A percentile compares a stretch with the other conserved stretches of the same genome.
phyloP scores from a whole-genome alignment of 2,888 invertebrate species.

The Melikaiella ostensackeni region DNA sequence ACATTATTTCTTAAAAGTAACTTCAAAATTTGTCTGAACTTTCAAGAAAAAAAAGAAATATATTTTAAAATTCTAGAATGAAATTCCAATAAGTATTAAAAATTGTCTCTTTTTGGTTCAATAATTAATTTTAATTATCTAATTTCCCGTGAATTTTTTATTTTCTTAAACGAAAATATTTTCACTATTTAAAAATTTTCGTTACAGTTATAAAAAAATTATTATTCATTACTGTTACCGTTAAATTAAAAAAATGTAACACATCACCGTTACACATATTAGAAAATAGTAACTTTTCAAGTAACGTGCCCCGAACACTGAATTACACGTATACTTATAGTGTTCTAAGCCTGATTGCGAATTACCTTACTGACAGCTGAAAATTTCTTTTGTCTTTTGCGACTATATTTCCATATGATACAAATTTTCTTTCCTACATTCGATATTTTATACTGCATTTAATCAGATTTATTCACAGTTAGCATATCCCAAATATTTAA shows the following conservation, averaged over 20 bases:
- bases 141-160: no score
- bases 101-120: no score
- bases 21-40: no score
- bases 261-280: not conserved
- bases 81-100: no score
- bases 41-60: no score
- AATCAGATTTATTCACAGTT: slow-evolving; percentile 3
- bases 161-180: no score
- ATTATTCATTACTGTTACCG: not conserved
- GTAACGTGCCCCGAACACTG: not conserved
- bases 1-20: no score
- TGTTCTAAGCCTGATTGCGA: slow-evolving; percentile 7
- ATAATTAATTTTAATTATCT: no score
- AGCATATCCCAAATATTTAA: not conserved
- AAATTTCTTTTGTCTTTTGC: slow-evolving; percentile 6
- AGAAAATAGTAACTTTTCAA: not conserved
- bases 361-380: slow-evolving; percentile 30
- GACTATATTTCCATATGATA: slow-evolving; percentile 25
- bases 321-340: slow-evolving; percentile 31
- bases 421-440: slow-evolving; percentile 19
- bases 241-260: not conserved
- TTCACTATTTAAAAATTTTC: no score
- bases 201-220: not conserved
- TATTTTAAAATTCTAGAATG: no score
- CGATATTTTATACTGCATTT: not conserved